Evolutionary conservation across 2,888 invertebrate genomes (phyloP).

Genomic region (Cephonodes hylas): DNA sequence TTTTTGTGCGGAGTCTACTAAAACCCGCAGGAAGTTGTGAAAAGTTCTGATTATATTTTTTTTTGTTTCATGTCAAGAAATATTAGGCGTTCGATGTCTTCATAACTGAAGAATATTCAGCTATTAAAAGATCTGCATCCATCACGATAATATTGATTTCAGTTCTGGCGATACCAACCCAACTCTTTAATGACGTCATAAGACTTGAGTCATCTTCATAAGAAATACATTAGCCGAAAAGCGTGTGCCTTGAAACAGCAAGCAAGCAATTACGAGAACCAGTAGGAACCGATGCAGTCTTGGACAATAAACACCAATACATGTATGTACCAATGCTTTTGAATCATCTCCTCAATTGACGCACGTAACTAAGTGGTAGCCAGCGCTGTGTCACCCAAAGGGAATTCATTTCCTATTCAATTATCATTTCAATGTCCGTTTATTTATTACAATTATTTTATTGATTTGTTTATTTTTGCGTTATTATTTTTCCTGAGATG

Average conservation of each 20-base stretch:
- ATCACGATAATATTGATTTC: too few relatives aligned
- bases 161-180: neutral
- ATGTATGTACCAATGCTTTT: slow-evolving; percentile 49
- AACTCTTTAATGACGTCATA: neutral
- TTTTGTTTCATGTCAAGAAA: too few relatives aligned
- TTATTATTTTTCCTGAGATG: too few relatives aligned
- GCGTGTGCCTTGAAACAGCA: neutral
- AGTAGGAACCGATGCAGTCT: slow-evolving; percentile 36
- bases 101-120: too few relatives aligned
- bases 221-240: neutral
- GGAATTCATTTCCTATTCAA: slow-evolving; percentile 11
- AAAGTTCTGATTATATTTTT: too few relatives aligned
- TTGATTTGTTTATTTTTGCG: neutral
- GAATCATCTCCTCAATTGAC: slow-evolving; percentile 64
- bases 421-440: neutral
- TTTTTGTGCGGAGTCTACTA: neutral
- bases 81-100: too few relatives aligned
- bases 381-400: slow-evolving; percentile 37
- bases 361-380: slow-evolving; percentile 32
- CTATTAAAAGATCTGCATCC: too few relatives aligned
- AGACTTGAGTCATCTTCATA: neutral
- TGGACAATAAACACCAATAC: slow-evolving; percentile 35
- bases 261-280: slow-evolving; percentile 20
- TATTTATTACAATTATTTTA: neutral
- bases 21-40: too few relatives aligned